A percentile compares a stretch with the other conserved stretches of the same genome.
phyloP scores from a whole-genome alignment of 2,113 vertebrate species.

The Nycticebus coucang region DNA sequence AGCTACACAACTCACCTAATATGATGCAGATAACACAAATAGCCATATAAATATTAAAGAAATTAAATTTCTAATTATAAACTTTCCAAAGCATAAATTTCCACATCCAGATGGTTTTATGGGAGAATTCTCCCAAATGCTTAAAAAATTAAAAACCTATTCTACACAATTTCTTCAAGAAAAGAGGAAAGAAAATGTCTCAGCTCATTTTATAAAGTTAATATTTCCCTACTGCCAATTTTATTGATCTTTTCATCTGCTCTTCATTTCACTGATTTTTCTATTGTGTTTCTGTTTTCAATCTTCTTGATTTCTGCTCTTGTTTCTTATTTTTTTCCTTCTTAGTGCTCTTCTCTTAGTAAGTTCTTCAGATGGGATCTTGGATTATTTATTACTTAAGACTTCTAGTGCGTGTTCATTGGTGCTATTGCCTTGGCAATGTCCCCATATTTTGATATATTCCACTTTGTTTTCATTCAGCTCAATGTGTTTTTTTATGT shows the following conservation, averaged over 20 bases:
- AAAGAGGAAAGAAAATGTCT: background rate
- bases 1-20: background rate
- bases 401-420: background rate
- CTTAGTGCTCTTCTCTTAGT: background rate
- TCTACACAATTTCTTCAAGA: background rate
- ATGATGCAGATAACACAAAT: background rate
- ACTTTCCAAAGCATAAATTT: background rate
- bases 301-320: background rate
- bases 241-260: no score
- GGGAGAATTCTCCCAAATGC: background rate
- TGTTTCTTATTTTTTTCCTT: background rate
- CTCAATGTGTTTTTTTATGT: background rate
- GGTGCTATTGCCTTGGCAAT: background rate
- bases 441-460: background rate
- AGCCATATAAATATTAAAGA: background rate
- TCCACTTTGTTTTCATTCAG: background rate
- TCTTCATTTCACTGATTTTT: background rate
- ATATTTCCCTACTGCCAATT: background rate
- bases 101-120: background rate
- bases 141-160: background rate
- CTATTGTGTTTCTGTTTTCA: background rate
- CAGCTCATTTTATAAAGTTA: background rate
- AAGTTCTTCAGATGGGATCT: background rate
- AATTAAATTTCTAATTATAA: background rate
- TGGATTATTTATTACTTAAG: background rate